Conservation (phyloP, 2,113 vertebrate species). For the Apteryx owenii region DNA sequence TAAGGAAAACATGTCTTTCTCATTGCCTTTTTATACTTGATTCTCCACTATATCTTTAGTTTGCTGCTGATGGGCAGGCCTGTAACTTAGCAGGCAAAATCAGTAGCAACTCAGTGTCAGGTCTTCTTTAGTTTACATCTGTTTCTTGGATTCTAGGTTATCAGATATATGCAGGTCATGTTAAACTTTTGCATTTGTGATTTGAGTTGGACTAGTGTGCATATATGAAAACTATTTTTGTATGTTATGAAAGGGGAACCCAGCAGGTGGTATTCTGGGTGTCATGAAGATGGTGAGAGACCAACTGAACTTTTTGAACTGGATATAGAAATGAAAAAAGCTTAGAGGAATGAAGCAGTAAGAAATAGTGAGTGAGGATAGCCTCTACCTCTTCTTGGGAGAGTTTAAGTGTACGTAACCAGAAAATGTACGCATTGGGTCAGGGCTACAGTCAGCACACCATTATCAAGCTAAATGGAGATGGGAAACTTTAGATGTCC, state of each 20-base stretch:
- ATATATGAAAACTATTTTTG: not conserved
- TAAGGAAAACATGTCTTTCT: not conserved
- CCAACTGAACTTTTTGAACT: not conserved
- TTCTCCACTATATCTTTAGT: not conserved
- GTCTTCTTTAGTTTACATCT: not conserved
- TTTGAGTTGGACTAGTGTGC: not conserved
- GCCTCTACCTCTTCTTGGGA: not conserved
- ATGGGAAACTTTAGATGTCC: not conserved
- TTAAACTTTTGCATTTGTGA: not conserved
- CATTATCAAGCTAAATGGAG: not conserved
- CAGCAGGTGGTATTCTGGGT: not conserved
- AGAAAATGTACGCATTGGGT: not conserved
- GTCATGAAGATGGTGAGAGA: not conserved
- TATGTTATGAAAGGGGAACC: not conserved
- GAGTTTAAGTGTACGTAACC: not conserved
- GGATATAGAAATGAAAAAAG: not conserved
- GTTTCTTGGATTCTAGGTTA: not conserved
- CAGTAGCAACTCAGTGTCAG: not conserved
- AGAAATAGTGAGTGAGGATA: not conserved
- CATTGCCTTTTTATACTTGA: not conserved
- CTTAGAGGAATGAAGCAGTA: not conserved
- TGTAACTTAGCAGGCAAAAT: not conserved
- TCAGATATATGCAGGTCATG: not conserved
- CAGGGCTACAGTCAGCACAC: not conserved
- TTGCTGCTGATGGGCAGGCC: not conserved